A percentile compares a stretch with the other conserved stretches of the same genome.
Evolutionary conservation across 2,113 vertebrate species (phyloP).

Genomic region (Silurus meridionalis): DNA sequence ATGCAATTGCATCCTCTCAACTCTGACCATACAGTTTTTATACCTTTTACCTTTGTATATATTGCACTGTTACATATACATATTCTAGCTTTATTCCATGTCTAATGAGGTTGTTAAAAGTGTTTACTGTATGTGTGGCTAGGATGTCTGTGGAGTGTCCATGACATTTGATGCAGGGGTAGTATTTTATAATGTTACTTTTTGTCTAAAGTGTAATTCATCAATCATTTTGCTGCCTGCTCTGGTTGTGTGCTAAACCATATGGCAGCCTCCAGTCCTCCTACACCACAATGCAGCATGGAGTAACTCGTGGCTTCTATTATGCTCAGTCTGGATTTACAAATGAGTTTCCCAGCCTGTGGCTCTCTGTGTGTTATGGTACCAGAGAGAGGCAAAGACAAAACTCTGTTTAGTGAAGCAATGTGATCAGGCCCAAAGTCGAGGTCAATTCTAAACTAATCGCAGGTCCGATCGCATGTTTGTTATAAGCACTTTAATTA

Average conservation of each 20-base stretch:
- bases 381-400: neutral
- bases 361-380: slow-evolving; percentile 27
- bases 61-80: too few relatives aligned
- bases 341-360: slow-evolving; percentile 51
- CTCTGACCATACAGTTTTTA: too few relatives aligned
- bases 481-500: neutral
- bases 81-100: too few relatives aligned
- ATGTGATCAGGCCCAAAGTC: slow-evolving; percentile 16
- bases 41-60: neutral
- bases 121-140: too few relatives aligned
- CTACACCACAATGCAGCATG: slow-evolving; percentile 38
- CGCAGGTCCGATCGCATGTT: neutral
- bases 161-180: too few relatives aligned
- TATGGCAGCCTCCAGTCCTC: slow-evolving; percentile 43
- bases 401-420: slow-evolving; percentile 15
- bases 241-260: slow-evolving; percentile 36
- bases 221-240: slow-evolving; percentile 20
- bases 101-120: neutral
- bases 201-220: neutral
- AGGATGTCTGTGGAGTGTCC: too few relatives aligned
- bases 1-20: neutral
- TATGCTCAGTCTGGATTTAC: slow-evolving; percentile 49
- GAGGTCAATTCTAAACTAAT: neutral
- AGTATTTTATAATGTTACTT: neutral
- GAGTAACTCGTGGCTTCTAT: slow-evolving; percentile 43